These are phyloP conservation scores for Villa cingulata DNA, from an alignment of 2,888 invertebrate species.

Conservation along the genomic window DNA sequence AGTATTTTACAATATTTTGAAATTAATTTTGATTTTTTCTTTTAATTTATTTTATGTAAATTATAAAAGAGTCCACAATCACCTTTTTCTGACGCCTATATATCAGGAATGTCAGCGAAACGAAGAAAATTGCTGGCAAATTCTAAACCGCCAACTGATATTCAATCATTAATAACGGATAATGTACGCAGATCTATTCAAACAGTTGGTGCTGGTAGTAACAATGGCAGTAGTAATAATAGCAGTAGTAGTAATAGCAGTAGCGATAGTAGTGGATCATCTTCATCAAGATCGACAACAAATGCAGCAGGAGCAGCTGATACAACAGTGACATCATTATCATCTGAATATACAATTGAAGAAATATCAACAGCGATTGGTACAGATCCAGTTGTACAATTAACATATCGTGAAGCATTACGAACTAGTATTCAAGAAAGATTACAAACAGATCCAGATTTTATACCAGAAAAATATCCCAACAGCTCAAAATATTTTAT, in stretches of 20 bases:
- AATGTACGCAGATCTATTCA: constrained; percentile 31
- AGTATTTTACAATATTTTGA: no score
- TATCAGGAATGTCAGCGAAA: constrained; percentile 80
- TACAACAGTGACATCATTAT: constrained; percentile 2
- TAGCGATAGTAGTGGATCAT: no score
- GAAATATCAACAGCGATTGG: constrained; percentile 23
- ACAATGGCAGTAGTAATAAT: constrained; percentile 11
- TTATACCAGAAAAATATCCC: constrained; percentile 31
- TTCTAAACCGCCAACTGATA: constrained; percentile 28
- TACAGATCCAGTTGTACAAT: constrained; percentile 27
- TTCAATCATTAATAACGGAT: constrained; percentile 27
- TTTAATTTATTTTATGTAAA: neutral
- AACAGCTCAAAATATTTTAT: constrained; percentile 31
- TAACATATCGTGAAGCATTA: constrained; percentile 31
- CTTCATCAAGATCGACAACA: constrained; percentile 18
- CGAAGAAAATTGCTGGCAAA: constrained; percentile 58
- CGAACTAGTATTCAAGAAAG: constrained; percentile 29
- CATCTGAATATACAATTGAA: constrained; percentile 6
- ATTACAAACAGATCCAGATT: constrained; percentile 31
- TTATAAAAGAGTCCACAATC: constrained; percentile 33
- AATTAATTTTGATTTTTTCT: neutral
- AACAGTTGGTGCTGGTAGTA: constrained; percentile 20
- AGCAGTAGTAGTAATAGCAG: no score
- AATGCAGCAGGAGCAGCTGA: neutral
- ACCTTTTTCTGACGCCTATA: constrained; percentile 78